phyloP scores from a whole-genome alignment of 2,888 invertebrate species.

The Caenorhabditis zanzibari region DNA sequence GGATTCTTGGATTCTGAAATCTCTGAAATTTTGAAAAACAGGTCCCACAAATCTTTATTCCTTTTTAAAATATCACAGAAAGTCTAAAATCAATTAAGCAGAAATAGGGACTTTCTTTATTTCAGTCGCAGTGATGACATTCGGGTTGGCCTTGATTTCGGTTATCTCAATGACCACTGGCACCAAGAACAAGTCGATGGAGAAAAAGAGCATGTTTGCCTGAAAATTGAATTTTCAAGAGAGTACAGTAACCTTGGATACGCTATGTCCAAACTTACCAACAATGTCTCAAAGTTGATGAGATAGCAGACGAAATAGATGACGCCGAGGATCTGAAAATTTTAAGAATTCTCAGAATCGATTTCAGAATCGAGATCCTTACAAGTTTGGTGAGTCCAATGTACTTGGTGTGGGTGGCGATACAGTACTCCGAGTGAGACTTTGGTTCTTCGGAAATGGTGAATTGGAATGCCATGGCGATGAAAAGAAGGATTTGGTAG shows the following conservation, averaged over 20 bases:
- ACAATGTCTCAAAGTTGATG: neutral
- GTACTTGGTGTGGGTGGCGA: constrained; percentile 1
- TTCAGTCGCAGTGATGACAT: neutral
- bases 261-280: neutral
- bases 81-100: constrained; percentile 6
- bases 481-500: constrained; percentile 18
- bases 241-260: neutral
- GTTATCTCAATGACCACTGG: constrained; percentile 11
- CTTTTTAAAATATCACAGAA: neutral
- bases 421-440: neutral
- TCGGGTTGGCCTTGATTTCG: neutral
- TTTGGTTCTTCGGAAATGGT: neutral
- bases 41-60: neutral
- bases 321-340: constrained; percentile 2
- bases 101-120: neutral
- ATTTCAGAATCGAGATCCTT: neutral
- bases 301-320: neutral
- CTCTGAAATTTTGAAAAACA: neutral
- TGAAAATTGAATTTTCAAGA: neutral
- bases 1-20: too few species aligned
- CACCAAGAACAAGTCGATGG: constrained; percentile 11
- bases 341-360: too few species aligned
- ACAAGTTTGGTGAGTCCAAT: constrained; percentile 11
- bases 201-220: constrained; percentile 8
- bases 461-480: constrained; percentile 8